These are phyloP conservation scores for Euwallacea similis DNA, from an alignment of 1,140 invertebrate genomes.

Conservation along the genomic window DNA sequence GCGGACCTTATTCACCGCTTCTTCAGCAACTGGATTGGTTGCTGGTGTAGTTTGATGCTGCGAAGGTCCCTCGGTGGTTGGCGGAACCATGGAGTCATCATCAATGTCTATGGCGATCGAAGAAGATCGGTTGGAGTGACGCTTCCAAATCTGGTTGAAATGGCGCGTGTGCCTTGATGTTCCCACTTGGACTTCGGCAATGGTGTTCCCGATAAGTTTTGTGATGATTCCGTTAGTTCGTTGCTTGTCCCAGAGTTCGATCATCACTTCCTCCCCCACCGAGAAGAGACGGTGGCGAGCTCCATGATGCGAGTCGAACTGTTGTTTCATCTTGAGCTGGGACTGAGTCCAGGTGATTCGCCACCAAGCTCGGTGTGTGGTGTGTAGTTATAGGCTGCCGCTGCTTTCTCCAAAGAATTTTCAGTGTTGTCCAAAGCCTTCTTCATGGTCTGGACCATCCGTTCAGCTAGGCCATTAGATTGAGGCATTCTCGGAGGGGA, in stretches of 20 bases:
- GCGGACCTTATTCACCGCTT: no score
- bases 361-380: not conserved
- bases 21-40: no score
- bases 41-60: no score
- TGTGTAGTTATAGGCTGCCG: not conserved
- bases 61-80: no score
- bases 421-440: not conserved
- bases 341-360: not conserved
- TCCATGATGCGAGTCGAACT: not conserved
- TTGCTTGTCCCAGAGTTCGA: no score
- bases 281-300: not conserved
- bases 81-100: no score
- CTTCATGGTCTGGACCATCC: not conserved
- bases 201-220: not conserved
- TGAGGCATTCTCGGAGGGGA: not conserved
- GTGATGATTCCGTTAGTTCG: no score
- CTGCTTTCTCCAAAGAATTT: not conserved
- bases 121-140: not conserved
- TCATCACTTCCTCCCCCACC: not conserved
- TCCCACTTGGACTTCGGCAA: not conserved
- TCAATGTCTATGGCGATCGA: no score
- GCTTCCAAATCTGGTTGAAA: not conserved
- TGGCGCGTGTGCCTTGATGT: not conserved
- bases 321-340: not conserved
- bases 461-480: constrained; percentile 1